Evolutionary conservation across 2,113 vertebrate genomes (phyloP), one percentile per base, ranked within the genome.

Genomic region (Nycticorax nycticorax): DNA sequence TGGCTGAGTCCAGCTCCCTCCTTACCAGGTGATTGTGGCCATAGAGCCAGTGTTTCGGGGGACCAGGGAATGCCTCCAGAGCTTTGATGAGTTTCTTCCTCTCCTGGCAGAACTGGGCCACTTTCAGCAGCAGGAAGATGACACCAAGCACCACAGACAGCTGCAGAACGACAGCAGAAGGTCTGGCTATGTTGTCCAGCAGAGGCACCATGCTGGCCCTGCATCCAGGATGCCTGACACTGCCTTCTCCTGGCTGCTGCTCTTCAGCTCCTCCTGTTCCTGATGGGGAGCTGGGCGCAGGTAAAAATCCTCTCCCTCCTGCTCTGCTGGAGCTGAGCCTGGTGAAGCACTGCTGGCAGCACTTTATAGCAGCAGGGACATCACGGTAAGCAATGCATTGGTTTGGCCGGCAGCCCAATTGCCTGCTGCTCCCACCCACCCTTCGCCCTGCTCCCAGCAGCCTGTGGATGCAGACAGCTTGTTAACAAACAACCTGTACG

Each of bases 1-100:
- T 3, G 22, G 3, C 2, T 32, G 41, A 74, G 27, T 74, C 74
- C 67, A 85, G 11, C 15, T 85, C 35, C 43, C 57, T 85, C n/a
- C 96, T 96, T 98, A 98, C 98, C 98, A 98, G 90, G n/a, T 85
- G 93, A 26, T 96, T 91, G 76, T 98, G 97, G 12, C 98, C 98
- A 22, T 98, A 97, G 8, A 98, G 84, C 98, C 98, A 98, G 84
- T 98, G 98, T n/a, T 52, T 92, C 0, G 97, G 97, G 26, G 98
- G 98, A 24, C 97, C 98, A 4, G 98, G 98, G 66, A 99, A 99
- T 27, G 90, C 41, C 50, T 97, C 94, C 69, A 98, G 35, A 12
- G 77, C 96, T 52, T 93, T 97, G 56, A 96, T 24, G 74, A 98
- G 27, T 76, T 96, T 88, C 80, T 73, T 97, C 68, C 95, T 97